A percentile compares a stretch with the other conserved stretches of the same genome.
Evolutionary conservation across 2,113 vertebrate genomes (phyloP).

Genomic region (Odontesthes bonariensis): DNA sequence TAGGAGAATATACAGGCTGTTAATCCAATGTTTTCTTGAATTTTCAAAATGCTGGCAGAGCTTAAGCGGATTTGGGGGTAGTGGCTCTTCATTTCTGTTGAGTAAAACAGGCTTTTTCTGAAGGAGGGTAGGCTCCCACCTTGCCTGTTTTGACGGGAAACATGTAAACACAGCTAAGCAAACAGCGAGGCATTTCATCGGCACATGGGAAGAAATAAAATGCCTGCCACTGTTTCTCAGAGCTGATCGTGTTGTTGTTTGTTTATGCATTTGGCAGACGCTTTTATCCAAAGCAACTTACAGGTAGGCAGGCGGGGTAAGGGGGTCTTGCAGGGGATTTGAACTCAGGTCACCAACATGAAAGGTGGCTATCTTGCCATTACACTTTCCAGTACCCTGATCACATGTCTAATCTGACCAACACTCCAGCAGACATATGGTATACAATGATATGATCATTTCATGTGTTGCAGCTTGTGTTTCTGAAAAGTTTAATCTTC

Average conservation of each 20-base stretch:
- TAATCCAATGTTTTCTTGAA: neutral
- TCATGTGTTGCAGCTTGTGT: neutral
- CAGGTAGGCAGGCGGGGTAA: too few relatives aligned
- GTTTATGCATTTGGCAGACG: too few relatives aligned
- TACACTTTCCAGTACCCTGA: too few relatives aligned
- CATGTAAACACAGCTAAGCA: neutral
- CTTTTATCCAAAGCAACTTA: too few relatives aligned
- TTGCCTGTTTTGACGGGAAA: neutral
- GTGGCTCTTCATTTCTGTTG: neutral
- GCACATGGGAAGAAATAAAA: neutral
- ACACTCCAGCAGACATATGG: neutral
- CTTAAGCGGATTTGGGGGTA: neutral
- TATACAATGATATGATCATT: neutral
- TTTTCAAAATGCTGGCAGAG: neutral
- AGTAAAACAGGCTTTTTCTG: neutral
- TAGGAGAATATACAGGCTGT: neutral
- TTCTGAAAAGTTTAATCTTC: neutral
- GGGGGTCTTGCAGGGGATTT: too few relatives aligned
- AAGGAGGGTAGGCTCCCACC: too few relatives aligned
- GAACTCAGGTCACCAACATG: too few relatives aligned
- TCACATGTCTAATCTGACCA: neutral
- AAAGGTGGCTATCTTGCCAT: too few relatives aligned
- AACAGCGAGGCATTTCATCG: neutral
- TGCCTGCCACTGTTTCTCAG: neutral
- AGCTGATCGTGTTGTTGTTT: too few relatives aligned